These are phyloP conservation scores for Poicephalus meyeri DNA, from an alignment of 2,113 vertebrate species.

Conservation along the genomic window DNA sequence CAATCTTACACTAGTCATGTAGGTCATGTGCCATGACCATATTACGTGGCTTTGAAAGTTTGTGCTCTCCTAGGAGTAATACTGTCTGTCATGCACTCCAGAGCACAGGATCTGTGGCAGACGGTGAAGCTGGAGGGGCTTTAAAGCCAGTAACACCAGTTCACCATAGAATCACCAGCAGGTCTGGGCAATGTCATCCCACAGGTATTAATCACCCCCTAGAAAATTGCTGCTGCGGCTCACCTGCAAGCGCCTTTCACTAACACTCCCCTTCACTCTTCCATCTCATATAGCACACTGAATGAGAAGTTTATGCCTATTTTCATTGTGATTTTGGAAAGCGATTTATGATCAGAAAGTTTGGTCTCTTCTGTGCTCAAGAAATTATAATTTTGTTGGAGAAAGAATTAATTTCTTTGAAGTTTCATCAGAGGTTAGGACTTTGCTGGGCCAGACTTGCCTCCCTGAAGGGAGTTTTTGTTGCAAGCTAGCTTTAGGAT, in stretches of 20 bases:
- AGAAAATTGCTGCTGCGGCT: neutral
- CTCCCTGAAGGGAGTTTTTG: neutral
- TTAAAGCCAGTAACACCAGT: rapidly evolving
- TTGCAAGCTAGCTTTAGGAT: neutral
- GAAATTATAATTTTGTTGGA: neutral
- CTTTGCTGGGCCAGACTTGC: neutral
- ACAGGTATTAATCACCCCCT: rapidly evolving
- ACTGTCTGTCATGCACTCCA: neutral
- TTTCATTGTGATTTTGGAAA: rapidly evolving
- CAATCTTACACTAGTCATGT: rapidly evolving
- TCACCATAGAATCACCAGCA: neutral
- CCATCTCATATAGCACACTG: rapidly evolving
- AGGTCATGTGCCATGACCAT: rapidly evolving
- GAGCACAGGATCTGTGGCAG: neutral
- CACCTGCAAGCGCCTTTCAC: neutral
- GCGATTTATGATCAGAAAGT: neutral
- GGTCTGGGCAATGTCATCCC: rapidly evolving
- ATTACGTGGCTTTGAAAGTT: no score
- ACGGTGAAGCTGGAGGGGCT: neutral
- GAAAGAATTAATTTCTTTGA: neutral
- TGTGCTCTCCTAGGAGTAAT: neutral
- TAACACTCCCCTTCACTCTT: neutral
- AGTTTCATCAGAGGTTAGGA: neutral
- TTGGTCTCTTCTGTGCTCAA: neutral
- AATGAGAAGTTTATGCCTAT: neutral